Percentiles rank a stretch among this genome's conserved stretches.
phyloP scores from a whole-genome alignment of 2,113 vertebrate genomes.

The Loxodonta africana region DNA sequence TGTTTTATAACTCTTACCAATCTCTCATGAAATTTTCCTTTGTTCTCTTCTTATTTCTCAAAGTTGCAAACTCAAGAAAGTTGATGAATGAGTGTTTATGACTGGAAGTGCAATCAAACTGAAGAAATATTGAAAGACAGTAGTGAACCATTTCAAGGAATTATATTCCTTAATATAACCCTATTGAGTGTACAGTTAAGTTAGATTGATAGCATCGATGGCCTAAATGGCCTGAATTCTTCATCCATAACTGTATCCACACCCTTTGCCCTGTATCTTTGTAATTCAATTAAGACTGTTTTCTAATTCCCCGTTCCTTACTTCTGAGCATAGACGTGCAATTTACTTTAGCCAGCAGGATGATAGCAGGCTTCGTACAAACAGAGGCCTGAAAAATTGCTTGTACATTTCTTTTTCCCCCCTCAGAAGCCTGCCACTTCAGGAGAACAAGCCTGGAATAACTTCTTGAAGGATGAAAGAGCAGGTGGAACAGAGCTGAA shows the following conservation, averaged over 20 bases:
- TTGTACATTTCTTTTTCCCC: neutral
- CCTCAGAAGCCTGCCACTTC: neutral
- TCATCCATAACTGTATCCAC: neutral
- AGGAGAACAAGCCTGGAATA: neutral
- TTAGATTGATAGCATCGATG: neutral
- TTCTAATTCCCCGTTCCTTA: neutral
- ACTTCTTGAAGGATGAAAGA: neutral
- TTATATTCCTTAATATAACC: neutral
- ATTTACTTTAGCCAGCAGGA: neutral
- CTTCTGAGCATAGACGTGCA: neutral
- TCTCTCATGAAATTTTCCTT: neutral
- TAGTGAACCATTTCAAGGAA: neutral
- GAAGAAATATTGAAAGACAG: neutral
- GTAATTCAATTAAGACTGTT: neutral
- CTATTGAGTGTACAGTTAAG: neutral
- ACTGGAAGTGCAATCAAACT: neutral
- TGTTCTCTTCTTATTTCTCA: neutral
- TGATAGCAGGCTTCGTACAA: neutral
- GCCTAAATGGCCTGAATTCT: neutral
- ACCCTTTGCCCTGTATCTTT: neutral
- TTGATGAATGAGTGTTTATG: neutral
- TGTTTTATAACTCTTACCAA: neutral
- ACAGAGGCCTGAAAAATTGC: neutral
- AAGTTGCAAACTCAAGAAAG: neutral
- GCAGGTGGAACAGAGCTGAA: neutral